Evolutionary conservation across 2,888 invertebrate species (phyloP).

Genomic region (Thalpophila matura): DNA sequence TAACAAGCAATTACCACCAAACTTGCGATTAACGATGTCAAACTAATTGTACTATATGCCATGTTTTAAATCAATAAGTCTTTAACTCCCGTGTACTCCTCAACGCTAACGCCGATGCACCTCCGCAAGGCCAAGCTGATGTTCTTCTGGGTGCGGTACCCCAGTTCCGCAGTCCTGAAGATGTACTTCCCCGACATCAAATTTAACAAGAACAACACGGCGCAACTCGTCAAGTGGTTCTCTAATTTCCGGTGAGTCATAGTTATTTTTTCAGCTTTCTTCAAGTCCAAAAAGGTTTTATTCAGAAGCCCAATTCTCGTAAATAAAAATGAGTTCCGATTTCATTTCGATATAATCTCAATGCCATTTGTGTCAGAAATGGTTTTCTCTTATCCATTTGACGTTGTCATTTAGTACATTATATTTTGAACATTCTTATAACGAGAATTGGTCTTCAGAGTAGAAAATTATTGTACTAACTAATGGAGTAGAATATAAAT

Average conservation of each 20-base stretch:
- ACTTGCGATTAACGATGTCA: too few species aligned
- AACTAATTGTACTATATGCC: neutral
- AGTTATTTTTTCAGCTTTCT: conserved; percentile 22
- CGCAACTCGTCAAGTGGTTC: conserved; percentile 99
- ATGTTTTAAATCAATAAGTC: conserved; percentile 77
- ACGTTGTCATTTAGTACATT: too few species aligned
- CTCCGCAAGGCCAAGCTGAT: conserved; percentile 99
- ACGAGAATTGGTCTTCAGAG: too few species aligned
- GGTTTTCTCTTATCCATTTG: too few species aligned
- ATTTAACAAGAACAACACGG: conserved; percentile 99
- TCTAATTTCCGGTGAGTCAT: conserved; percentile 99
- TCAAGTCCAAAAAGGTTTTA: neutral
- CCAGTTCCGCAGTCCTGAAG: conserved; percentile 99
- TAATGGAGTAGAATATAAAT: neutral
- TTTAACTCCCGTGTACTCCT: conserved; percentile 97
- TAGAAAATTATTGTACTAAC: neutral
- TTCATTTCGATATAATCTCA: too few species aligned
- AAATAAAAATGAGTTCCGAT: too few species aligned
- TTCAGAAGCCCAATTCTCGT: too few species aligned
- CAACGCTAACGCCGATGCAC: conserved; percentile 99
- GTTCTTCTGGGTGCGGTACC: conserved; percentile 99
- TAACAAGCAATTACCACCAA: neutral
- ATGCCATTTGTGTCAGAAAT: too few species aligned
- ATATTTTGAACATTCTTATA: too few species aligned
- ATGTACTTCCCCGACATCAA: conserved; percentile 99